These are phyloP conservation scores for Cyclophora albipunctata DNA, from an alignment of 2,888 invertebrate genomes.

Conservation along the genomic window DNA sequence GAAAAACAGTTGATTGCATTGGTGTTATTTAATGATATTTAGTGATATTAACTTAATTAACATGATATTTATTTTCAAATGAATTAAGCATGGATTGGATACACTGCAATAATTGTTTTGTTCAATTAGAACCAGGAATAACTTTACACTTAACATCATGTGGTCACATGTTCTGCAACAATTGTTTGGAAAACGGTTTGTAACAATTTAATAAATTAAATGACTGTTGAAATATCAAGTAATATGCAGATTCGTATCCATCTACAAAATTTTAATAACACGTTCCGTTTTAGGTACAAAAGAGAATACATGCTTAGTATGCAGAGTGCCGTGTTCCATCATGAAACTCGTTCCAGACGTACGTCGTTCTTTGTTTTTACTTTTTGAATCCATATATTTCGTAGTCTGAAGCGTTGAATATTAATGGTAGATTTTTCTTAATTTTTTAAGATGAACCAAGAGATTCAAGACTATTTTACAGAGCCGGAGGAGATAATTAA, in stretches of 20 bases:
- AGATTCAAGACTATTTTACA: conserved; percentile 69
- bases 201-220: conserved; percentile 4
- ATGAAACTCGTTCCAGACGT: conserved; percentile 69
- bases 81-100: conserved; percentile 63
- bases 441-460: conserved; percentile 62
- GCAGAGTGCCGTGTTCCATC: conserved; percentile 58
- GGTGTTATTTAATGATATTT: too few relatives aligned
- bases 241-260: too few relatives aligned
- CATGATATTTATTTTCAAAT: not conserved
- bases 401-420: not conserved
- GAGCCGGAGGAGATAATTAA: conserved; percentile 69
- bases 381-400: too few relatives aligned
- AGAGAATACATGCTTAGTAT: conserved; percentile 62
- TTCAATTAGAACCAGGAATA: conserved; percentile 60
- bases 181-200: conserved; percentile 60
- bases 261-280: too few relatives aligned
- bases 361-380: conserved; percentile 18
- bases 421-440: not conserved
- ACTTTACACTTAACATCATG: conserved; percentile 68
- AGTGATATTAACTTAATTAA: too few relatives aligned
- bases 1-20: too few relatives aligned
- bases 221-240: too few relatives aligned
- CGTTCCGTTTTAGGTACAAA: conserved; percentile 42
- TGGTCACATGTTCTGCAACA: conserved; percentile 72
- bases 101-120: conserved; percentile 69